A percentile compares a stretch with the other conserved stretches of the same genome.
phyloP scores from a whole-genome alignment of 2,888 invertebrate genomes.

The Zeuzera pyrina region DNA sequence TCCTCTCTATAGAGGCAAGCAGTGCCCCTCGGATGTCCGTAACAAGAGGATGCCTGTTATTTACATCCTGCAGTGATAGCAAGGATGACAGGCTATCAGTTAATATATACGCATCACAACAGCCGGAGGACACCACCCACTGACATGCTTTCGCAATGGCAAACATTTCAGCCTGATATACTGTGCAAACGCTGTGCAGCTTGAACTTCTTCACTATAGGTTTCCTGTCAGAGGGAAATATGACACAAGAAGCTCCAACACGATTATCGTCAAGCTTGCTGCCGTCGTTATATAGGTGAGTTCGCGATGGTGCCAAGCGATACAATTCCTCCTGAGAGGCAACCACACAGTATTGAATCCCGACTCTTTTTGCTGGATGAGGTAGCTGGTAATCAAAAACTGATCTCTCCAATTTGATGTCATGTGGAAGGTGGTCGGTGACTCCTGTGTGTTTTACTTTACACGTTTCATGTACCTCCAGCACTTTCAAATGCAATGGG shows the following conservation, averaged over 20 bases:
- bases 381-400: not conserved
- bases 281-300: not conserved
- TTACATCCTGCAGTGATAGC: not conserved
- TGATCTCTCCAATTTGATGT: not conserved
- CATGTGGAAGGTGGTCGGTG: not conserved
- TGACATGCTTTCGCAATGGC: too few species aligned
- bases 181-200: not conserved
- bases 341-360: not conserved
- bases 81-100: not conserved
- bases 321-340: not conserved
- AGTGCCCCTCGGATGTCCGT: not conserved
- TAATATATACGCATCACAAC: not conserved
- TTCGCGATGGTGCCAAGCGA: too few species aligned
- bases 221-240: not conserved
- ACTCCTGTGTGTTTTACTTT: not conserved
- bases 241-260: not conserved
- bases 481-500: not conserved
- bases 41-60: not conserved
- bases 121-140: not conserved
- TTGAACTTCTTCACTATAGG: not conserved
- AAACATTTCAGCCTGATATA: not conserved
- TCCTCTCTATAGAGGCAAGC: too few species aligned
- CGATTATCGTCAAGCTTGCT: not conserved
- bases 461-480: not conserved
- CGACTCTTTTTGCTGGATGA: not conserved